Evolutionary conservation across 1,140 invertebrate species (phyloP).

Genomic region (Drosophila bocqueti): DNA sequence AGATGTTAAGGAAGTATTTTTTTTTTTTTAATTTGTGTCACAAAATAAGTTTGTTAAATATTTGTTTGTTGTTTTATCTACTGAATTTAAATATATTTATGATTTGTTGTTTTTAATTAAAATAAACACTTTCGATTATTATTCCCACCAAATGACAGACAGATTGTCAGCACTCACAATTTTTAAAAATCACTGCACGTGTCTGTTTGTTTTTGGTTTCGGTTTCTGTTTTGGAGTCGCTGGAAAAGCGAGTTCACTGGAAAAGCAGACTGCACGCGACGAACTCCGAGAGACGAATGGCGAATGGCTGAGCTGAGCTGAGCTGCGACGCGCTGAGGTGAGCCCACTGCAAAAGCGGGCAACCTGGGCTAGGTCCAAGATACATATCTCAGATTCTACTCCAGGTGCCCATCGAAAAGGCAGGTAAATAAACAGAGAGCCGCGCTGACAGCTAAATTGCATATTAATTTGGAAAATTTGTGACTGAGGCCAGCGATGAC

Average conservation of each 20-base stretch:
- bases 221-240: slow-evolving; percentile 14
- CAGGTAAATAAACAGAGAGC: slow-evolving; percentile 55
- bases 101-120: not conserved
- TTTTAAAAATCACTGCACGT: slow-evolving; percentile 39
- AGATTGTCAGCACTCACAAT: slow-evolving; percentile 17
- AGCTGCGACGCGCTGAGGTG: not conserved
- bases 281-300: slow-evolving; percentile 59
- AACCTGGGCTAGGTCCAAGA: slow-evolving; percentile 16
- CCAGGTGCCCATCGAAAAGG: slow-evolving; percentile 19
- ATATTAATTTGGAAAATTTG: slow-evolving; percentile 73
- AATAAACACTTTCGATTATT: not conserved
- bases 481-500: slow-evolving; percentile 1
- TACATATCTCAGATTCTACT: slow-evolving; percentile 16
- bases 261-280: slow-evolving; percentile 56
- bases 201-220: not conserved
- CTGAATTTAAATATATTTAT: not conserved
- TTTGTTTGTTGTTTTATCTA: not conserved
- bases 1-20: not conserved
- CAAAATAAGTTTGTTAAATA: not conserved
- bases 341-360: slow-evolving; percentile 19
- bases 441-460: slow-evolving; percentile 73
- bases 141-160: not conserved
- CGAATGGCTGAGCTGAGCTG: slow-evolving; percentile 13
- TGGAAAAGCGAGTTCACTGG: slow-evolving; percentile 28
- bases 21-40: no score